A percentile compares a stretch with the other conserved stretches of the same genome.
These are phyloP conservation scores for Scylla paramamosain DNA, from an alignment of 1,140 invertebrate species.

Conservation along the genomic window DNA sequence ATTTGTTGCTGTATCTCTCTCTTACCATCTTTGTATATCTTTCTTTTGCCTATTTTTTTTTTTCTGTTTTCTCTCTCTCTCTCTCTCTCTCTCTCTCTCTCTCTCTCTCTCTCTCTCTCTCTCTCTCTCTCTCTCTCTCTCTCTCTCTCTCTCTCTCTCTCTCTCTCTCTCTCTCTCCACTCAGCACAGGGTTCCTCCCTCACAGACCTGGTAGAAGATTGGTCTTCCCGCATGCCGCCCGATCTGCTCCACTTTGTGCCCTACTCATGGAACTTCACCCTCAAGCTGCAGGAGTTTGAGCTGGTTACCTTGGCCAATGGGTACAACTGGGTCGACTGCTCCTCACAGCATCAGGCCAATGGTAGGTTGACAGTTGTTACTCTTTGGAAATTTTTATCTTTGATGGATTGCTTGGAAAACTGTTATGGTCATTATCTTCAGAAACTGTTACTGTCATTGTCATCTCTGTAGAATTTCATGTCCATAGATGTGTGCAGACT, in stretches of 20 bases:
- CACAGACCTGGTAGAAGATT: slow-evolving; percentile 95
- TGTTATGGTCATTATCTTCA: no score
- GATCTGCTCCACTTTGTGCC: slow-evolving; percentile 97
- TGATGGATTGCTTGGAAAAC: no score
- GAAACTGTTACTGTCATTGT: no score
- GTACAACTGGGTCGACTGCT: slow-evolving; percentile 99
- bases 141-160: slow-evolving; percentile 6
- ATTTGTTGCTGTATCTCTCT: not conserved
- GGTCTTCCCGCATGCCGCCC: slow-evolving; percentile 93
- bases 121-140: not conserved
- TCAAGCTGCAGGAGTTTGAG: slow-evolving; percentile 97
- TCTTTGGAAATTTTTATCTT: not conserved
- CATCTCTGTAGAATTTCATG: no score
- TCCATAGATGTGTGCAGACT: no score
- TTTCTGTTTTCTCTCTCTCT: slow-evolving; percentile 39
- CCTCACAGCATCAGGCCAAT: slow-evolving; percentile 96
- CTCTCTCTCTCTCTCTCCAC: not conserved
- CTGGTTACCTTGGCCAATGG: slow-evolving; percentile 96
- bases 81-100: slow-evolving; percentile 37
- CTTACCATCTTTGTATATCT: slow-evolving; percentile 41
- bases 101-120: slow-evolving; percentile 34
- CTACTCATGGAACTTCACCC: slow-evolving; percentile 96
- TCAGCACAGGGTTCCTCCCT: slow-evolving; percentile 28
- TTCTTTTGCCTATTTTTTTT: slow-evolving; percentile 25
- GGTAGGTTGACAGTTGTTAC: slow-evolving; percentile 79